Conservation (phyloP, 1,140 invertebrate genomes). For the Popillia japonica region DNA sequence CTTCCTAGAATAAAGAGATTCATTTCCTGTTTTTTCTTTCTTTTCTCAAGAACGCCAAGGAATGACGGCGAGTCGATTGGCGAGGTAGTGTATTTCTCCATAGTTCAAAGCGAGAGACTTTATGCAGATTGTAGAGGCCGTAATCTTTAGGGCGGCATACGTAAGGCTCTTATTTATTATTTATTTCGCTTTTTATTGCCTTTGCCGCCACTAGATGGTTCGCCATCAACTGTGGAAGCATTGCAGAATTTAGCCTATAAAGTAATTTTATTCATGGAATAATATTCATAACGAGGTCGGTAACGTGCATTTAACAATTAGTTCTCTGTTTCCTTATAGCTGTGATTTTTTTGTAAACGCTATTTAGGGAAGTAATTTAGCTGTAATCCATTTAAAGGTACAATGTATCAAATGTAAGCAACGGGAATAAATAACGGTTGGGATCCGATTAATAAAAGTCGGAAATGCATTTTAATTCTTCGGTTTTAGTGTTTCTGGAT, state of each 20-base stretch:
- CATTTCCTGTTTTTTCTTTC: not conserved
- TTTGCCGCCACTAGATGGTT: not conserved
- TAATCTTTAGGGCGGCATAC: conserved; percentile 3
- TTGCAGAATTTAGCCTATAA: not conserved
- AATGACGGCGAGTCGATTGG: not conserved
- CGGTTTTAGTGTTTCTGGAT: no score
- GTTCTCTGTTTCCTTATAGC: not conserved
- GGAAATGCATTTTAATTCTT: no score
- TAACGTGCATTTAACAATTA: not conserved
- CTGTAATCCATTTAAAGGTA: not conserved
- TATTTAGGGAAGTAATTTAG: not conserved
- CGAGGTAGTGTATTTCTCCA: not conserved
- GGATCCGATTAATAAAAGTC: no score
- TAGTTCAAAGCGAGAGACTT: not conserved
- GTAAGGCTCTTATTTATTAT: not conserved
- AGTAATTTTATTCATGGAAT: conserved; percentile 7
- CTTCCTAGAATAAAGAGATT: not conserved
- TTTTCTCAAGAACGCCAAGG: not conserved
- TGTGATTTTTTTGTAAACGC: not conserved
- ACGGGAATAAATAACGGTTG: no score
- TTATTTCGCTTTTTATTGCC: conserved; percentile 11
- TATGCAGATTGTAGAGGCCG: not conserved
- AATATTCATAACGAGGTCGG: conserved; percentile 1
- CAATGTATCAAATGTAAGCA: no score
- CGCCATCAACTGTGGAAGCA: not conserved